Conservation (phyloP, 2,888 invertebrate genomes). For the Ganaspis brasiliensis region DNA sequence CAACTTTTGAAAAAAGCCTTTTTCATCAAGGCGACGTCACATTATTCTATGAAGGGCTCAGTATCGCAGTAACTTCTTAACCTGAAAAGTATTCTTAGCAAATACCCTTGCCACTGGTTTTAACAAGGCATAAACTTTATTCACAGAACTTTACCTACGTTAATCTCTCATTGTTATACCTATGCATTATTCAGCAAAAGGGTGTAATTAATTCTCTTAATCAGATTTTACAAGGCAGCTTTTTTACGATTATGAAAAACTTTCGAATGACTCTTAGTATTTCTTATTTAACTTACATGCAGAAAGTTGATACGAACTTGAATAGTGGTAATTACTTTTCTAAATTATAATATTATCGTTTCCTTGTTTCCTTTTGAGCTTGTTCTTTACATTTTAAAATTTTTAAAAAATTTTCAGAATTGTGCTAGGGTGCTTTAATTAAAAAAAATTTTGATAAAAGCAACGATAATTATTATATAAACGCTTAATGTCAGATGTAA, state of each 20-base stretch:
- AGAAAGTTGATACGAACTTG: no score
- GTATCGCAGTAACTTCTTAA: conserved; percentile 12
- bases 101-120: conserved; percentile 7
- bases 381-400: no score
- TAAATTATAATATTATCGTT: no score
- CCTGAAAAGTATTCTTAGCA: conserved; percentile 28
- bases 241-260: neutral
- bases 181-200: conserved; percentile 10
- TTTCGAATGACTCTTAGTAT: neutral
- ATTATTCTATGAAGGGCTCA: conserved; percentile 4
- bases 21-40: neutral
- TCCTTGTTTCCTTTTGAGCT: no score
- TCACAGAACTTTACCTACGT: conserved; percentile 15
- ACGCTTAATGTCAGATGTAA: neutral
- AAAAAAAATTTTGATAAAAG: no score
- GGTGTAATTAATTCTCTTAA: conserved; percentile 8
- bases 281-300: no score
- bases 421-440: no score
- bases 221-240: neutral
- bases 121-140: conserved; percentile 30
- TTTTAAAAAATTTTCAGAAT: no score
- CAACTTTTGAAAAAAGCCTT: conserved; percentile 16
- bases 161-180: conserved; percentile 5
- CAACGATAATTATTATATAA: neutral
- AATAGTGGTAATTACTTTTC: no score